Evolutionary conservation across 1,140 invertebrate genomes (phyloP).

Genomic region (Hylyphantes graminicola): DNA sequence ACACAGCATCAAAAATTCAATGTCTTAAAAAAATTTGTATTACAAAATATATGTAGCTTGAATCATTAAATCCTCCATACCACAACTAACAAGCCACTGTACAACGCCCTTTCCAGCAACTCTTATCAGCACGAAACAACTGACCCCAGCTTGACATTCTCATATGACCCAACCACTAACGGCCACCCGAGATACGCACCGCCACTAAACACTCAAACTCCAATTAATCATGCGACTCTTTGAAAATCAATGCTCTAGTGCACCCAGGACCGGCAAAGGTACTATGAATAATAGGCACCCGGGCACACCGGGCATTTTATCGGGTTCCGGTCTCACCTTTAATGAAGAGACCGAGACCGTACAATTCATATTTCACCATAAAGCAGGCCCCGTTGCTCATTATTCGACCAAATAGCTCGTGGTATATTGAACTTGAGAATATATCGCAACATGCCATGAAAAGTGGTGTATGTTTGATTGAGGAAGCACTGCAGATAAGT

Average conservation of each 20-base stretch:
- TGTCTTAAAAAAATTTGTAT: too few relatives aligned
- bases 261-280: not conserved
- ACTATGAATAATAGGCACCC: conserved; percentile 7
- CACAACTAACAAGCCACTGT: too few relatives aligned
- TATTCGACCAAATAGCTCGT: not conserved
- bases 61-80: too few relatives aligned
- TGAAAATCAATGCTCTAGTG: not conserved
- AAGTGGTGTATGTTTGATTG: too few relatives aligned
- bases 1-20: too few relatives aligned
- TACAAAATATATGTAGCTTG: too few relatives aligned
- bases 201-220: not conserved
- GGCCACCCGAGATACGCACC: not conserved
- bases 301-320: not conserved
- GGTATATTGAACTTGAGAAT: too few relatives aligned
- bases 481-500: too few relatives aligned
- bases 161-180: not conserved
- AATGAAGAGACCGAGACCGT: not conserved
- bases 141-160: not conserved
- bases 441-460: too few relatives aligned
- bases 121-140: not conserved
- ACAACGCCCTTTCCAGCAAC: not conserved
- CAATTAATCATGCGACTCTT: not conserved
- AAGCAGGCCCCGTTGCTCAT: not conserved
- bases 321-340: conserved; percentile 1
- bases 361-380: conserved; percentile 1